Evolutionary conservation across 1,140 invertebrate species (phyloP).

Genomic region (Cyrtorhinus lividipennis): DNA sequence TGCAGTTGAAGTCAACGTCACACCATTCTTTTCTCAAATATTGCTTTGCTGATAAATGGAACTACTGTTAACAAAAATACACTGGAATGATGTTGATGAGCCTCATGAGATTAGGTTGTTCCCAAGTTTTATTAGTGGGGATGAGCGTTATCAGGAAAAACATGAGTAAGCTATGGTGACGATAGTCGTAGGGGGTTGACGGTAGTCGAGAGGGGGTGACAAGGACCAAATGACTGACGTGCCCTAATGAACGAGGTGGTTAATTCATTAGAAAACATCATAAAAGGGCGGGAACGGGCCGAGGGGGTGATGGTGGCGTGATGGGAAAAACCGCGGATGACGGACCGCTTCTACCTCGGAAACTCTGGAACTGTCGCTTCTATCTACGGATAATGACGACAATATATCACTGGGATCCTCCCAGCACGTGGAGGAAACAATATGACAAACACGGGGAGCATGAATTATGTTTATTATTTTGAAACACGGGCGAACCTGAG

Average conservation of each 20-base stretch:
- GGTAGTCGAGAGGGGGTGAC: neutral
- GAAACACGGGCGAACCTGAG: neutral
- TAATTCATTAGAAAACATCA: slow-evolving; percentile 6
- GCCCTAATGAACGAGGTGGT: neutral
- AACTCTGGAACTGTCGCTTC: slow-evolving; percentile 3
- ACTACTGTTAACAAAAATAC: too few species aligned
- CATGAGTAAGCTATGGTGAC: too few species aligned
- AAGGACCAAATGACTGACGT: neutral
- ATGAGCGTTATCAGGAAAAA: neutral
- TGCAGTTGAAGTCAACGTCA: too few species aligned
- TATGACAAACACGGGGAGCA: slow-evolving; percentile 11
- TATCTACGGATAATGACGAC: slow-evolving; percentile 10
- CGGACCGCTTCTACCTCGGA: neutral
- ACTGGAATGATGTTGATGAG: too few species aligned
- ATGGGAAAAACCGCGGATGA: neutral
- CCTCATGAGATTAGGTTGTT: neutral
- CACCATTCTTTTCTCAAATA: too few species aligned
- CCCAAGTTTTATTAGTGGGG: neutral
- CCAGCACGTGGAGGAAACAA: slow-evolving; percentile 13
- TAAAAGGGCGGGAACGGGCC: too few species aligned
- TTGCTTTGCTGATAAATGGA: too few species aligned
- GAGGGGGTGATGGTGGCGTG: neutral
- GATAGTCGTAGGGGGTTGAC: neutral
- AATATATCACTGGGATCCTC: slow-evolving; percentile 12
- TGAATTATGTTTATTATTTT: slow-evolving; percentile 16